Conservation (phyloP, 1,140 invertebrate species). For the Copidosoma floridanum region DNA sequence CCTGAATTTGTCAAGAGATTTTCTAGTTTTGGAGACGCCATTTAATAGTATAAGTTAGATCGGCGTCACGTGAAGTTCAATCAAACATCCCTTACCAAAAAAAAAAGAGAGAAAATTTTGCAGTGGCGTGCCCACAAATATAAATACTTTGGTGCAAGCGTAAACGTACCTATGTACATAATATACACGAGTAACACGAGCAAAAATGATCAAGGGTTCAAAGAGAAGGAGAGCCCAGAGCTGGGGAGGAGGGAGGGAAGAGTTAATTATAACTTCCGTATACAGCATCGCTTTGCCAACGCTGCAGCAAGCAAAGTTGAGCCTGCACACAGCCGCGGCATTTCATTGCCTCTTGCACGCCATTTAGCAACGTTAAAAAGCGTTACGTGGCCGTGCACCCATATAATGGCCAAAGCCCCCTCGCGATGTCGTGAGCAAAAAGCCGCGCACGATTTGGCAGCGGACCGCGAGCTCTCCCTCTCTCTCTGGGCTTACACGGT, state of each 20-base stretch:
- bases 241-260: neutral
- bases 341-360: conserved; percentile 16
- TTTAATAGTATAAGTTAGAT: too few species aligned
- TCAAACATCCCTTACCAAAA: too few species aligned
- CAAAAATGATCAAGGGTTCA: too few species aligned
- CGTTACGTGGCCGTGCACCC: neutral
- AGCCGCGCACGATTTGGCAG: too few species aligned
- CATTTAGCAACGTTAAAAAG: conserved; percentile 20
- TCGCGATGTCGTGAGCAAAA: neutral
- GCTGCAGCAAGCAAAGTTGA: neutral
- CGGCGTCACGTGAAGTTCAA: too few species aligned
- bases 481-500: too few species aligned
- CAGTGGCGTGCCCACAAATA: too few species aligned
- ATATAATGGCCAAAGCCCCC: neutral
- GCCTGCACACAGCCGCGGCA: neutral
- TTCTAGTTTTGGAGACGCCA: too few species aligned
- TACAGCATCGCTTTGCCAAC: conserved; percentile 14
- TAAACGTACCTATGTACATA: too few species aligned
- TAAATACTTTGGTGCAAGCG: too few species aligned
- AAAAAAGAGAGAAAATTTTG: neutral
- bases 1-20: too few species aligned
- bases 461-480: neutral
- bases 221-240: neutral
- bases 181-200: too few species aligned
- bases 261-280: conserved; percentile 31